Evolutionary conservation across 2,888 invertebrate genomes (phyloP).

Genomic region (Scelioninae gen. 2): DNA sequence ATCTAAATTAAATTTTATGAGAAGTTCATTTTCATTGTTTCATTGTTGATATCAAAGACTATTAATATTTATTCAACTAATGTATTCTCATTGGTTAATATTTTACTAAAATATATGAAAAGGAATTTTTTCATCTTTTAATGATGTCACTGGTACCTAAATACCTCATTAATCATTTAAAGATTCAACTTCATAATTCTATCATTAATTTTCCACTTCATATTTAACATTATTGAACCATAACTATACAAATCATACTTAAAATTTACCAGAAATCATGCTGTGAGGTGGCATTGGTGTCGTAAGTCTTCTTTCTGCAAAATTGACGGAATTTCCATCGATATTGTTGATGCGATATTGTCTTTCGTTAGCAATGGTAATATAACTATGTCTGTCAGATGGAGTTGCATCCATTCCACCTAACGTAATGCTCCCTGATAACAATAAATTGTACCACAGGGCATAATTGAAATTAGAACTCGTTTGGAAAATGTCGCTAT

Average conservation of each 20-base stretch:
- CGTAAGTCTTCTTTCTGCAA: conserved; percentile 69
- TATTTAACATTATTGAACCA: too few species aligned
- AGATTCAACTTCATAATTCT: too few species aligned
- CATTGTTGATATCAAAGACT: too few species aligned
- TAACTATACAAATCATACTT: not conserved
- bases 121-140: too few species aligned
- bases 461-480: conserved; percentile 70
- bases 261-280: conserved; percentile 68
- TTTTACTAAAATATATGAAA: too few species aligned
- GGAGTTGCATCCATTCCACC: conserved; percentile 68
- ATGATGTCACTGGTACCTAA: too few species aligned
- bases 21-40: too few species aligned
- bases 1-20: too few species aligned
- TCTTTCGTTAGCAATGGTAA: conserved; percentile 64
- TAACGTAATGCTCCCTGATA: conserved; percentile 70
- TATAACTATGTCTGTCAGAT: conserved; percentile 67
- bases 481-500: conserved; percentile 64
- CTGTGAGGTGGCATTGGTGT: conserved; percentile 69
- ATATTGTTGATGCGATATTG: conserved; percentile 65
- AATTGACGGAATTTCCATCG: conserved; percentile 71
- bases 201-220: too few species aligned
- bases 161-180: not conserved
- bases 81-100: too few species aligned
- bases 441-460: conserved; percentile 71
- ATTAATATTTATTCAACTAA: too few species aligned